A percentile compares a stretch with the other conserved stretches of the same genome.
Evolutionary conservation across 2,888 invertebrate species (phyloP).

Genomic region (Drosophila borealis): DNA sequence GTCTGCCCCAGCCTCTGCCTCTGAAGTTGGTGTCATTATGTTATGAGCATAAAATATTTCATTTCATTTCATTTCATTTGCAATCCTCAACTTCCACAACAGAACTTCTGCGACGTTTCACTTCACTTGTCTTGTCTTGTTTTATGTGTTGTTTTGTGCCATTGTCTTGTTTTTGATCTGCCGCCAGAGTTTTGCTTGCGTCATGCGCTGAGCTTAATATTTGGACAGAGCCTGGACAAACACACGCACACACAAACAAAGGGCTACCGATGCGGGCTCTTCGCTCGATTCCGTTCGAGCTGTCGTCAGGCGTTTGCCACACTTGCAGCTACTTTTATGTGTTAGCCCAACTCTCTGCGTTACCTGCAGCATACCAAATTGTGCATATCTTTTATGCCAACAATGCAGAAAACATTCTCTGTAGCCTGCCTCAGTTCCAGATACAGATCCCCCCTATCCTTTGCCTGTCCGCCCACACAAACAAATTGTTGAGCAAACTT

Average conservation of each 20-base stretch:
- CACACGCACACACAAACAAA: constrained; percentile 22
- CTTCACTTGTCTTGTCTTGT: constrained; percentile 16
- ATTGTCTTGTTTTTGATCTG: constrained; percentile 56
- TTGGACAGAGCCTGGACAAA: constrained; percentile 50
- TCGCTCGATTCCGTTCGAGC: not conserved
- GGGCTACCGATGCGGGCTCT: constrained; percentile 11
- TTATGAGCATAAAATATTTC: constrained; percentile 79
- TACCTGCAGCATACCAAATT: constrained; percentile 38
- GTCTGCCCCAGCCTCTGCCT: constrained; percentile 16
- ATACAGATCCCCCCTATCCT: not conserved
- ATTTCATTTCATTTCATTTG: constrained; percentile 71
- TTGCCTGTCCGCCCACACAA: not conserved
- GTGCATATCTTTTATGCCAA: constrained; percentile 66
- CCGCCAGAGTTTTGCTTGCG: constrained; percentile 56
- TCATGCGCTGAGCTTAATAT: constrained; percentile 48
- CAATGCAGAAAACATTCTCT: constrained; percentile 48
- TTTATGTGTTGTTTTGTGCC: constrained; percentile 37
- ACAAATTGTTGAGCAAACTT: constrained; percentile 59
- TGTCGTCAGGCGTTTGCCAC: constrained; percentile 48
- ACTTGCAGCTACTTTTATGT: constrained; percentile 36
- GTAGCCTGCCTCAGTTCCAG: not conserved
- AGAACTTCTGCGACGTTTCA: constrained; percentile 15
- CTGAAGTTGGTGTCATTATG: constrained; percentile 77
- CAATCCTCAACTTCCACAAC: constrained; percentile 47
- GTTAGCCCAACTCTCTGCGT: constrained; percentile 6